Base-by-base conservation (phyloP, 1,140 invertebrate species). In the Platyura marginata region DNA sequence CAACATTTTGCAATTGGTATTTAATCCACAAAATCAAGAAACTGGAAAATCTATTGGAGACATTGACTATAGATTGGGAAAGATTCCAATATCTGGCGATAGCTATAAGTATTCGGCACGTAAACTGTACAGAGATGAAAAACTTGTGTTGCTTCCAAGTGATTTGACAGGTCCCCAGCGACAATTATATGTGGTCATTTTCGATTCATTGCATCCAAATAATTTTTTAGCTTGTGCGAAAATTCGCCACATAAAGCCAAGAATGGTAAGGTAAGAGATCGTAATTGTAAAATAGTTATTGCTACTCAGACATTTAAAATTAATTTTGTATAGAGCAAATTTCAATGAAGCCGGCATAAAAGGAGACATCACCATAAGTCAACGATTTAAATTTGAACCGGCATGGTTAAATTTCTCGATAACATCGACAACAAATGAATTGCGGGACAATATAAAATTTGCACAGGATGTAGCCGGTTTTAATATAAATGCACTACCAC, bases 211-310 rank as follows among this genome's bases (percentile, higher is more conserved):
- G 34, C 81, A 87, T 55, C 59, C 71, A 2, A 81, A 89, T 47
- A 78, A 77, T 35, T 83, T 86, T 53, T 61, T 90, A 47, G 77
- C 76, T 0, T 95, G 91, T 61, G 81, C 87, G 11, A 82, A 82
- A 59, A 77, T 95, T 44, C 68, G 75, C 47, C 65, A 74, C 20
- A 69, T 72, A 18, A 70, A 69, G 49, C 65, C 76, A 1, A 68
- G 75, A 46, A 68, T 67, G 33, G 68, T 74, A 19, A 84, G 79
- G 81, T 86, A 61, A 74, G 72, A 68, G 33, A 32, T 37, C 29
- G 34, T 15, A 35, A 10, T 5, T 35, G 9, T 35, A 39, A 19
- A 8, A 9, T 11, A 39, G 5, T 20, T 18, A 38, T 15, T 22
- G 33, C 20, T 38, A 13, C 8, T 15, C 9, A 36, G 15, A n/a